Evolutionary conservation across 2,797 vertebrate species (phyloP).

Genomic region (Microcaecilia unicolor): DNA sequence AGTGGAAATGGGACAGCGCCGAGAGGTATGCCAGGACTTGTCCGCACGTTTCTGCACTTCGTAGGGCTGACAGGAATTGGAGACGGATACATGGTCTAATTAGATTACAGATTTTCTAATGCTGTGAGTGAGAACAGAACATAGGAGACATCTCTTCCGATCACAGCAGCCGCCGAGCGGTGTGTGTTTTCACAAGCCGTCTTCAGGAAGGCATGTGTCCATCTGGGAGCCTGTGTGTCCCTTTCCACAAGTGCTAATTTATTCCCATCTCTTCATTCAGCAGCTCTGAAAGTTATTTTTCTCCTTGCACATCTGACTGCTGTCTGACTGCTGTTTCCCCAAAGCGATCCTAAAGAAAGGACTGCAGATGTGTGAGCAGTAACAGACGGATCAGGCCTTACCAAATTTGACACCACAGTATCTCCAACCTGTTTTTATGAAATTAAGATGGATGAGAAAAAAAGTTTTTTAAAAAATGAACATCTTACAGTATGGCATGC

Average conservation of each 20-base stretch:
- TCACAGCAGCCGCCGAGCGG: conserved; percentile 30
- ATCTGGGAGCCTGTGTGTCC: conserved; percentile 16
- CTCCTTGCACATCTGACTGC: conserved; percentile 11
- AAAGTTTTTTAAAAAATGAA: conserved; percentile 2
- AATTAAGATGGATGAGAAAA: background rate
- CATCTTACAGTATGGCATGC: conserved; percentile 3
- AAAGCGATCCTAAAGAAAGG: conserved; percentile 16
- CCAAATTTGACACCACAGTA: too few species aligned
- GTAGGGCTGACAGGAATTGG: conserved; percentile 63
- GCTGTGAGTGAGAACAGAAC: conserved; percentile 58
- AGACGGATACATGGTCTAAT: conserved; percentile 57
- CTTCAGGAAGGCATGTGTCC: conserved; percentile 27
- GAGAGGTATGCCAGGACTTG: conserved; percentile 65
- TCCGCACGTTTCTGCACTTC: conserved; percentile 61
- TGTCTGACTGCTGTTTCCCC: conserved; percentile 23
- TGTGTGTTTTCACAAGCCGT: conserved; percentile 38
- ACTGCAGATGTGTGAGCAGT: conserved; percentile 12
- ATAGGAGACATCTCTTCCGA: conserved; percentile 46
- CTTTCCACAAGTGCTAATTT: conserved; percentile 29
- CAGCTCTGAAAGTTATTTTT: conserved; percentile 23
- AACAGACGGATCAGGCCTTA: conserved; percentile 2
- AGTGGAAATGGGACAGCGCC: conserved; percentile 74
- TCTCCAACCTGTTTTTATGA: too few species aligned
- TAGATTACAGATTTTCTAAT: conserved; percentile 54
- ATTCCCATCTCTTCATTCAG: conserved; percentile 26